These are phyloP conservation scores for Fregetta grallaria DNA, from an alignment of 2,113 vertebrate species.

Conservation along the genomic window DNA sequence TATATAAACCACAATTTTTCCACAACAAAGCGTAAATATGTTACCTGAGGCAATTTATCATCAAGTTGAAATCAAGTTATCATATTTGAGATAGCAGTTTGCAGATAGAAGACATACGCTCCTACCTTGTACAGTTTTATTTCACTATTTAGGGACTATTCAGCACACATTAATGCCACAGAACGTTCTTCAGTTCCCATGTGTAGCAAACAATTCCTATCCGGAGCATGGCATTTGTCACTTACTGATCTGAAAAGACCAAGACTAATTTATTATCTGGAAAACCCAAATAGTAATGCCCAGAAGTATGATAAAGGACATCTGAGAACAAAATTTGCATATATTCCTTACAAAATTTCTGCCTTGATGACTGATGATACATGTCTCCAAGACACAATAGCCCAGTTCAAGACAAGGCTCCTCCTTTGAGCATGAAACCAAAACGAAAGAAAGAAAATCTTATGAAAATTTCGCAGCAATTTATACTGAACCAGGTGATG, in stretches of 20 bases:
- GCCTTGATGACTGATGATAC: not conserved
- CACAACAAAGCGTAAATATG: not conserved
- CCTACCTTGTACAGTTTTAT: not conserved
- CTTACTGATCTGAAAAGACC: not conserved
- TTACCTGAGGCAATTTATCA: not conserved
- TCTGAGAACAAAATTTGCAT: not conserved
- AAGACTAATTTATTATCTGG: not conserved
- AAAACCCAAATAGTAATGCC: not conserved
- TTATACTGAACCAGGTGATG: not conserved
- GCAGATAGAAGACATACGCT: accelerated
- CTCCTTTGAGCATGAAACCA: not conserved
- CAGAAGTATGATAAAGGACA: not conserved
- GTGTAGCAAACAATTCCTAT: not conserved
- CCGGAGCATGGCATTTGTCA: not conserved
- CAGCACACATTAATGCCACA: not conserved
- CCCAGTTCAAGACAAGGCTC: not conserved
- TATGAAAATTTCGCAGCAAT: not conserved
- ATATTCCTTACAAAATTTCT: not conserved
- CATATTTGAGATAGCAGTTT: not conserved
- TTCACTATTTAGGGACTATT: not conserved
- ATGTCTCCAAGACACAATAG: not conserved
- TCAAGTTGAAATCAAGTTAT: not conserved
- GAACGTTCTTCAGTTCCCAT: not conserved
- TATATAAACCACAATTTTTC: not conserved
- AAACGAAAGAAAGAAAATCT: not conserved